These are phyloP conservation scores for Naja naja DNA, from an alignment of 2,113 vertebrate species.

Conservation along the genomic window DNA sequence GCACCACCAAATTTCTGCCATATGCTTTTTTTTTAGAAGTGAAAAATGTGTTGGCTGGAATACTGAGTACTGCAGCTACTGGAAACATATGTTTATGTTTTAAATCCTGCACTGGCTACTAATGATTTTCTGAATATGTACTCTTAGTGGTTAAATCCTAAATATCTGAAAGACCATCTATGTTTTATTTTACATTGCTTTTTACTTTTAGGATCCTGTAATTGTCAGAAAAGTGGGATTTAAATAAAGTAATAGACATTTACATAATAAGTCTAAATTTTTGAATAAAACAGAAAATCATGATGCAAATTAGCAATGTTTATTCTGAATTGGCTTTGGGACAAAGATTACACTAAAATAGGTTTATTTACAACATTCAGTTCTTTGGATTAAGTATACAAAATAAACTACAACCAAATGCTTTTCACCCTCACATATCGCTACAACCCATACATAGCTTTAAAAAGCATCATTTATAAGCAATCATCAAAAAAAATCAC, in stretches of 20 bases:
- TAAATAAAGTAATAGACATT: background rate
- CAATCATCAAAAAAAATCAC: constrained; percentile 44
- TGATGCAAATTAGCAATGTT: constrained; percentile 19
- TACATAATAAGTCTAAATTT: background rate
- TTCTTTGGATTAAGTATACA: constrained; percentile 66
- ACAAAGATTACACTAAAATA: constrained; percentile 3
- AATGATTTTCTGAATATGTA: background rate
- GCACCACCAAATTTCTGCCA: no score
- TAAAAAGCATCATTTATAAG: constrained; percentile 38
- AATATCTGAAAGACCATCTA: background rate
- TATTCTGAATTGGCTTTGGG: constrained; percentile 11
- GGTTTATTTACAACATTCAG: constrained; percentile 23
- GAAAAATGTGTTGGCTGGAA: background rate
- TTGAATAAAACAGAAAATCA: background rate
- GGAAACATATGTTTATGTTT: background rate
- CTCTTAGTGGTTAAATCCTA: background rate
- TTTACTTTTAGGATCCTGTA: background rate
- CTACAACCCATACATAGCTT: constrained; percentile 34
- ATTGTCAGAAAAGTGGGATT: background rate
- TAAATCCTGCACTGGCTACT: background rate
- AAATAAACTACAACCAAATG: constrained; percentile 55
- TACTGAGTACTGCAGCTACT: background rate
- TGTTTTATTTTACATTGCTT: background rate
- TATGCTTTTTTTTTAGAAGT: background rate
- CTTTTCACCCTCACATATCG: constrained; percentile 41